Percentiles rank a stretch among this genome's conserved stretches.
Conservation (phyloP, 2,113 vertebrate species). For the Caloenas nicobarica region DNA sequence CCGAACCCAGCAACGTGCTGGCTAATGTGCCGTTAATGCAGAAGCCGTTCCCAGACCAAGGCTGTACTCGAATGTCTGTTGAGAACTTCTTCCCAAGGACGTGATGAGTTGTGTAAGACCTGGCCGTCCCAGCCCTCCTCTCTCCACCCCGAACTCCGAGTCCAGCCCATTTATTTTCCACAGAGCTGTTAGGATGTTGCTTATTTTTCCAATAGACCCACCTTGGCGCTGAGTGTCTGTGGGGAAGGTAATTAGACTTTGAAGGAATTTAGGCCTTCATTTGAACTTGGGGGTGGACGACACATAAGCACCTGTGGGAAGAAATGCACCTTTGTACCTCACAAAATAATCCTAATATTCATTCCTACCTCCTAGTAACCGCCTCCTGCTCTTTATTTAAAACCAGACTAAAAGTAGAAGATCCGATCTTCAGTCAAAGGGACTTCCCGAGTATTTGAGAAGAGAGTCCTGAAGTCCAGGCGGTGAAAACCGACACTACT, state of each 20-base stretch:
- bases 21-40: not conserved
- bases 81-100: not conserved
- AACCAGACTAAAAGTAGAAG: not conserved
- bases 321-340: not conserved
- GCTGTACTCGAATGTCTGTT: not conserved
- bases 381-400: not conserved
- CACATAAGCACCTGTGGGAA: not conserved
- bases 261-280: not conserved
- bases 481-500: constrained; percentile 57
- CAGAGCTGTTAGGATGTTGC: not conserved
- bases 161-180: not conserved
- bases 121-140: not conserved
- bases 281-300: not conserved
- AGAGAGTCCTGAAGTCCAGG: constrained; percentile 42
- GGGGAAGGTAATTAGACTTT: not conserved
- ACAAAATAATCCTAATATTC: not conserved
- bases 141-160: not conserved
- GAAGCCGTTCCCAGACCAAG: not conserved
- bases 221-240: not conserved
- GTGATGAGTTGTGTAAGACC: not conserved
- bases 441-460: constrained; percentile 55
- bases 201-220: not conserved
- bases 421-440: constrained; percentile 1
- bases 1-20: not conserved
- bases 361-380: not conserved